These are phyloP conservation scores for Circaetus gallicus DNA, from an alignment of 2,113 vertebrate genomes.

Conservation along the genomic window DNA sequence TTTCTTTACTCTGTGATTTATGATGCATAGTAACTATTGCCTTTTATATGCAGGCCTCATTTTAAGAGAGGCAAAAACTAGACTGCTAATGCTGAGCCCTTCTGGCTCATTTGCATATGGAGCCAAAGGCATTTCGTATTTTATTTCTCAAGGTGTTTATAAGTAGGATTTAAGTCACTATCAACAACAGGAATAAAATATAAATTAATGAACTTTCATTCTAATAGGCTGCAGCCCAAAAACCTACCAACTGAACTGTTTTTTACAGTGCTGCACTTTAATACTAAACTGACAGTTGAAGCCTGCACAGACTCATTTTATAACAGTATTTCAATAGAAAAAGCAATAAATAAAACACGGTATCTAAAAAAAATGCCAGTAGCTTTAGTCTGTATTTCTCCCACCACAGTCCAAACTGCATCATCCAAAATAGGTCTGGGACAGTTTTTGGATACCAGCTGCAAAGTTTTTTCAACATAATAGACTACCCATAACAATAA, in stretches of 20 bases:
- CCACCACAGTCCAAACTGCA: neutral
- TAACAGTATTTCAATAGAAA: neutral
- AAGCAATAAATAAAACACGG: neutral
- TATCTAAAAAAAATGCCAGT: neutral
- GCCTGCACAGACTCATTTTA: neutral
- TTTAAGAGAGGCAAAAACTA: neutral
- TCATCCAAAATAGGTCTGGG: neutral
- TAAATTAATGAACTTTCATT: neutral
- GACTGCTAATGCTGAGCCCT: neutral
- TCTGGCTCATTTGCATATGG: neutral
- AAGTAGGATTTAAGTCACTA: neutral
- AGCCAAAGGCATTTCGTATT: neutral
- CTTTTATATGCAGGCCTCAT: neutral
- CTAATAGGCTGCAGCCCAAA: neutral
- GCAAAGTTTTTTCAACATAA: neutral
- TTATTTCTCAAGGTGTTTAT: neutral
- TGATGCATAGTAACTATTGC: neutral
- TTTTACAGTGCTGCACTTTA: conserved; percentile 23
- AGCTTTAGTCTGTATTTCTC: neutral
- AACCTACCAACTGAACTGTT: neutral
- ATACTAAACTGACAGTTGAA: neutral
- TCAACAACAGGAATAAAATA: neutral
- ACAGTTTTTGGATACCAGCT: neutral
- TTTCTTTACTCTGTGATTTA: neutral
- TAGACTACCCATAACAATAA: neutral